Evolutionary conservation across 2,797 vertebrate species (phyloP), one percentile per base, ranked within the genome.

Genomic region (Tangara arthus): DNA sequence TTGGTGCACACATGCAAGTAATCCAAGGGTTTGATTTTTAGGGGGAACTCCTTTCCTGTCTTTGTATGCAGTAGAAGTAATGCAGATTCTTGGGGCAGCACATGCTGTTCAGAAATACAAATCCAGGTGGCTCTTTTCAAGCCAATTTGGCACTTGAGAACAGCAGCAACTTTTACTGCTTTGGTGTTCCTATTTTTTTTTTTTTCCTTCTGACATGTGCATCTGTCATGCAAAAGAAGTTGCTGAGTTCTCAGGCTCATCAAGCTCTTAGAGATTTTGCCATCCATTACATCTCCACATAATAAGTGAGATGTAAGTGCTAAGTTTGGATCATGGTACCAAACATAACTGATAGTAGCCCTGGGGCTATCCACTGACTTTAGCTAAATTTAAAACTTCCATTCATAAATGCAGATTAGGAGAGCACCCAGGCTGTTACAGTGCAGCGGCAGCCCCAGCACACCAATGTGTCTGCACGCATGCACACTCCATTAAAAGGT

Each of bases 311-410:
- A 87, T 55, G 55, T 78, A 65, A 95, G 89, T 41, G 76, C 94
- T 95, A 92, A 94, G 69, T 97, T 94, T 97, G 87, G 93, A 91
- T 93, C 83, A 22, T 27, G 79, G 79, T 85, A 95, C 89, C 80
- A 93, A 95, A 93, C 89, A 63, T 93, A 96, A 92, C 87, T 85
- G 89, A 95, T 93, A 72, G 84, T 63, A 77, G 87, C 93, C 95
- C 94, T 88, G 79, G 8, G 3, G 96, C 91, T 65, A 87, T 85
- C 10, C 15, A 1, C 80, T 64, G 69, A 49, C 52, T 93, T 80
- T 12, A 82, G 87, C 95, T 96, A 92, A 93, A 94, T 96, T 92
- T 96, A 90, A 95, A 94, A 90, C 89, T 91, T 92, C 42, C 93
- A 93, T 95, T 96, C 92, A 91, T 87, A 90, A 90, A 89, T 93